Evolutionary conservation across 2,888 invertebrate species (phyloP).

Genomic region (Itoplectis maculator): DNA sequence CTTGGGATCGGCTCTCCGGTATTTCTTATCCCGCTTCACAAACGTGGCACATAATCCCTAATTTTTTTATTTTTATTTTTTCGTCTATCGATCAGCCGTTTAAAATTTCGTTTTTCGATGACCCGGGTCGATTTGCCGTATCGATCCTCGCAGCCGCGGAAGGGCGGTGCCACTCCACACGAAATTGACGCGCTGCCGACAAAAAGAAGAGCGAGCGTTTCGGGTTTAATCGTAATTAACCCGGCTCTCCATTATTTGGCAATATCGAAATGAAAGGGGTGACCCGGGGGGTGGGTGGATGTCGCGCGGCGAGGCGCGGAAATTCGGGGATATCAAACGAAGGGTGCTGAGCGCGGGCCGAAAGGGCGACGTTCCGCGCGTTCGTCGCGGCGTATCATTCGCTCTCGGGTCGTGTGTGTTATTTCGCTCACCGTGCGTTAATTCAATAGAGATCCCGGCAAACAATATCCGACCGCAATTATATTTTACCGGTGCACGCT

Average conservation of each 20-base stretch:
- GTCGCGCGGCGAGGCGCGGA: not conserved
- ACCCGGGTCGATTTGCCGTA: slow-evolving; percentile 30
- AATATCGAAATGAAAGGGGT: slow-evolving; percentile 70
- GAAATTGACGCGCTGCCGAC: slow-evolving; percentile 27
- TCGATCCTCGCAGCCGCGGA: slow-evolving; percentile 16
- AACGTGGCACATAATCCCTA: slow-evolving; percentile 24
- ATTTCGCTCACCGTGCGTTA: slow-evolving; percentile 45
- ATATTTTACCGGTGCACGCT: slow-evolving; percentile 17
- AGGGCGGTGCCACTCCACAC: slow-evolving; percentile 3
- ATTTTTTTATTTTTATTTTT: slow-evolving; percentile 35
- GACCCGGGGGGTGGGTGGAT: slow-evolving; percentile 19
- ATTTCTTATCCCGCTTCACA: slow-evolving; percentile 45
- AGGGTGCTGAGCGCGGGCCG: slow-evolving; percentile 27
- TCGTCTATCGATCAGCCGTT: slow-evolving; percentile 63
- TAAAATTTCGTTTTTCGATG: slow-evolving; percentile 28
- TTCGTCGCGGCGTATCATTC: slow-evolving; percentile 57
- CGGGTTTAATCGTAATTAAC: slow-evolving; percentile 75
- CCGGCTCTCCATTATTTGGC: slow-evolving; percentile 72
- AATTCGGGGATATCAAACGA: slow-evolving; percentile 19
- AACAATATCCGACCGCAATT: slow-evolving; percentile 9
- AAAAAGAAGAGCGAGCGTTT: slow-evolving; percentile 49
- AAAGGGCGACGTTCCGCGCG: slow-evolving; percentile 29
- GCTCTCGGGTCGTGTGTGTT: slow-evolving; percentile 59
- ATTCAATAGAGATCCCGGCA: slow-evolving; percentile 41
- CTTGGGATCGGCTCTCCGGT: slow-evolving; percentile 48